phyloP scores from a whole-genome alignment of 2,888 invertebrate species.

The Hydroisotoma schaefferi region DNA sequence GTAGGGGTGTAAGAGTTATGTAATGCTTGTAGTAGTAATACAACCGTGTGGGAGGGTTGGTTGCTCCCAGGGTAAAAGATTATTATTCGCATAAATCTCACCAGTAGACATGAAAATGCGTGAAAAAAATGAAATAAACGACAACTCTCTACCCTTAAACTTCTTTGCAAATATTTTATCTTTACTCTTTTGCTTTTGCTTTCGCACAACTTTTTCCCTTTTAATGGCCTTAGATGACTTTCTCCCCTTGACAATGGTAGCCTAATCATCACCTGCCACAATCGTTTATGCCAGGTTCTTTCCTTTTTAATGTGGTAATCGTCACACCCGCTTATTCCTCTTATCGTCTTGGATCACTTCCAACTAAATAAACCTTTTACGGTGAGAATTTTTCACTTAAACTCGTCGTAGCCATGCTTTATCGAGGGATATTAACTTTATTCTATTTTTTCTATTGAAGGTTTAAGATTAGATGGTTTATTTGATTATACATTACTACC shows the following conservation, averaged over 20 bases:
- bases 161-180: conserved; percentile 40
- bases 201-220: conserved; percentile 19
- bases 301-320: not conserved
- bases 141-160: conserved; percentile 41
- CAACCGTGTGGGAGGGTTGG: not conserved
- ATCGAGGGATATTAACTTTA: no score
- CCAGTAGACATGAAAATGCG: conserved; percentile 44
- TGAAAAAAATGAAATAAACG: conserved; percentile 47
- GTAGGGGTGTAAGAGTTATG: conserved; percentile 1
- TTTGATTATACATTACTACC: no score
- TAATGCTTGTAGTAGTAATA: conserved; percentile 1
- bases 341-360: not conserved
- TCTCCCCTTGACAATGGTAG: not conserved
- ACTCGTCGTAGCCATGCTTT: no score
- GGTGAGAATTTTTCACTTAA: not conserved
- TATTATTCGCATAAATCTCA: conserved; percentile 48
- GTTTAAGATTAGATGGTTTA: no score
- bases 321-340: not conserved
- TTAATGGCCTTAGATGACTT: conserved; percentile 2
- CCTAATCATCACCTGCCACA: not conserved
- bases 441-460: no score
- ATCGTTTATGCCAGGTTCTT: not conserved
- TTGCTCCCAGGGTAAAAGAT: conserved; percentile 10
- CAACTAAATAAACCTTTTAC: not conserved
- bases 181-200: conserved; percentile 11